A percentile compares a stretch with the other conserved stretches of the same genome.
These are phyloP conservation scores for Butorides virescens DNA, from an alignment of 2,113 vertebrate species.

Conservation along the genomic window DNA sequence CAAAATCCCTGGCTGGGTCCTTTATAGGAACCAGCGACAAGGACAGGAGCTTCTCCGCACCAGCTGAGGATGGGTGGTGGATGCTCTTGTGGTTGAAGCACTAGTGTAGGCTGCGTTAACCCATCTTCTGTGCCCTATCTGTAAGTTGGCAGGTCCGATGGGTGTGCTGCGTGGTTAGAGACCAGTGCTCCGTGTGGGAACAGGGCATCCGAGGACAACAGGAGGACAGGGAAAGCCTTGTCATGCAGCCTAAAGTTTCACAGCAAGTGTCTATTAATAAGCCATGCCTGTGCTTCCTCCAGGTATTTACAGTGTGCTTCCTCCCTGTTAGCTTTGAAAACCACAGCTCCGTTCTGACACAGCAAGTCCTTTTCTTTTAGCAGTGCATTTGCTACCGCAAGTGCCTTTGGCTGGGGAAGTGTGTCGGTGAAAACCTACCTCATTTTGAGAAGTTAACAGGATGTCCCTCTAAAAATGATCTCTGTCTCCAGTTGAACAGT, in stretches of 20 bases:
- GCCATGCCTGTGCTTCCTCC: slow-evolving; percentile 17
- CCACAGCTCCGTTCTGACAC: slow-evolving; percentile 10
- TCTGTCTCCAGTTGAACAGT: not conserved
- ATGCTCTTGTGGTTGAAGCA: not conserved
- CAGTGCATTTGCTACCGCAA: not conserved
- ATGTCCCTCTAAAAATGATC: slow-evolving; percentile 13
- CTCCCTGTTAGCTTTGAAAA: slow-evolving; percentile 46
- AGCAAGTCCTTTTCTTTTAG: not conserved
- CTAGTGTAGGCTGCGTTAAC: not conserved
- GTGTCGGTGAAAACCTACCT: not conserved
- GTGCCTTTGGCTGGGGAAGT: not conserved
- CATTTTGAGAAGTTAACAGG: slow-evolving; percentile 22
- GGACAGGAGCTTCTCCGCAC: not conserved
- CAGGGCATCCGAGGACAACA: slow-evolving; percentile 6
- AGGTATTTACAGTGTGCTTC: slow-evolving; percentile 46
- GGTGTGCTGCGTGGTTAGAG: not conserved
- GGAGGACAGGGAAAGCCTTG: slow-evolving; percentile 37
- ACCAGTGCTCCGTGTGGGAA: not conserved
- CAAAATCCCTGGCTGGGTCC: not conserved
- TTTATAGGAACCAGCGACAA: not conserved
- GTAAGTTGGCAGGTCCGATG: not conserved
- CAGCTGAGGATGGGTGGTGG: not conserved
- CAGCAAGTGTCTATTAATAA: slow-evolving; percentile 55
- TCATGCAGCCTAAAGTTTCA: not conserved
- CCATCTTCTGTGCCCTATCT: not conserved